Base-by-base conservation (phyloP, 2,888 invertebrate genomes). In the Diaphora mendica region DNA sequence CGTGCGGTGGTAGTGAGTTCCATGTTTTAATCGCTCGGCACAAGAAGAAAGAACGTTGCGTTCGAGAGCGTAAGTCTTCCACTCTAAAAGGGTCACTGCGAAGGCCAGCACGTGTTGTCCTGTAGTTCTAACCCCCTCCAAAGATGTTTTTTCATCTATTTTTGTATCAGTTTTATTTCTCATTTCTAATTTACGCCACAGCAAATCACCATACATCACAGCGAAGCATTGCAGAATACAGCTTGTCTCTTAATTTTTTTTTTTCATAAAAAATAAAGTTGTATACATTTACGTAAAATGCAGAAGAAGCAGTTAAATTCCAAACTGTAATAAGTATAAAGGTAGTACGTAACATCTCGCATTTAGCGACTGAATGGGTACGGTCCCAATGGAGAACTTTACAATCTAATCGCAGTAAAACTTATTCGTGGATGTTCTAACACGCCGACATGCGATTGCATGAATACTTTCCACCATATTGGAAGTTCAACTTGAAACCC, bases 401-500 rank as follows among this genome's bases (percentile, higher is more conserved):
- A 89, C 89, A 90, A 91, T 91, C 91, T 89, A 92, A 93, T 93
- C 88, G 89, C 85, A 88, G 89, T 86, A 83, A 89, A 93, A 93
- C 91, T 92, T 92, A 89, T 89, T 87, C 87, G 88, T 85, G 87
- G 88, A 88, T 91, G 91, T 90, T 91, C 90, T 87, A 88, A 87
- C 88, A 88, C 83, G 85, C 80, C 82, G 84, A 91, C 91, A 91
- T 91, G 90, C 90, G 92, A 91, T 92, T 93, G 91, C 92, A 92
- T 88, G 91, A 93, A 92, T 93, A 93, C 91, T 93, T 92, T 91
- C 90, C 90, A 87, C 92, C 92, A 91, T 93, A 93, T 93, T 92
- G 92, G 91, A 93, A 94, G 91, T 93, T 90, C 86, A 87, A 91
- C 91, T 90, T 86, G 91, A 91, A 91, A 91, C 90, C 91, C 92